Evolutionary conservation across 1,140 invertebrate species (phyloP), one percentile per base, ranked within the genome.

Genomic region (Halesus radiatus): DNA sequence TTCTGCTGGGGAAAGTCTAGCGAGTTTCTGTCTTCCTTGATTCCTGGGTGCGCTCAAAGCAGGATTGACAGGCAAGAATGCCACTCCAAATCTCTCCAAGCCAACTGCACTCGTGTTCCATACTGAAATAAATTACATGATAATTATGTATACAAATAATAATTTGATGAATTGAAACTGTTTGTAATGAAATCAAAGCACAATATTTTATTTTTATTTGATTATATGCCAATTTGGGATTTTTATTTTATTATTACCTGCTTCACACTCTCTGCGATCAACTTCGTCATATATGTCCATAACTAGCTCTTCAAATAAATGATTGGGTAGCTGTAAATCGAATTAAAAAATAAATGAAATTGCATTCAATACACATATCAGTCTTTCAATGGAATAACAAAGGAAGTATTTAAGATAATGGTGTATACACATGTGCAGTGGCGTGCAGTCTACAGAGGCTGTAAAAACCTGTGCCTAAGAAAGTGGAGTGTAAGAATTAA

Each of bases 221-320:
- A n/a, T n/a, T n/a, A n/a, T n/a, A n/a, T n/a, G n/a, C n/a, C n/a
- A n/a, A n/a, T n/a, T n/a, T n/a, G n/a, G n/a, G n/a, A n/a, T 76
- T 5, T n/a, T 6, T 68, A 37, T 62, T 26, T 58, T n/a, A 18
- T 76, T 32, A 32, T 75, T 89, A 97, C 96, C 94, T 83, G 94
- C 92, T 93, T 98, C 97, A 83, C 94, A 97, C 89, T 99, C 96
- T 80, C 98, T 89, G 68, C 98, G 91, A 87, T 99, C 97, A 16
- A 99, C 95, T 91, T 99, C 98, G 88, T 99, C 98, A 86, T 98
- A 99, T 58, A 99, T 94, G 90, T 99, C 98, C 93, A 97, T 98
- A 0, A 96, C 95, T 23, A 99, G 88, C 88, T 99, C 97, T 90
- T 99, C 97, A 89, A 99, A 97, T 80, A 98, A 92, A 87, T 96